Evolutionary conservation across 2,797 vertebrate species (phyloP).

Genomic region (Tachyglossus aculeatus): DNA sequence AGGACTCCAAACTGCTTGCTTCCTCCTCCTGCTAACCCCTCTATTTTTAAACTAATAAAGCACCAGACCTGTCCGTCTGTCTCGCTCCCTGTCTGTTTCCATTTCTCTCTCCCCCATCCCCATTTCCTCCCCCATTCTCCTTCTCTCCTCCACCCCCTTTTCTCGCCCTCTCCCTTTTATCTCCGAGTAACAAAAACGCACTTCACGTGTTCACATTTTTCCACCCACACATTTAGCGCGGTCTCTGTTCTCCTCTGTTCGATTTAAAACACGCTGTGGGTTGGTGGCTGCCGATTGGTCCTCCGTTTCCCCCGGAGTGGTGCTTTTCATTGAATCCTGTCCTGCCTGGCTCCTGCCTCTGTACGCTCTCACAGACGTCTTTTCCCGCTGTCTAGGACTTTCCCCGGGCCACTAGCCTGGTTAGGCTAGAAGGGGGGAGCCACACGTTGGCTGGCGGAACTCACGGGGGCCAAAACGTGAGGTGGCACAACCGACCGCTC

Average conservation of each 20-base stretch:
- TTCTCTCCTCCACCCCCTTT: no score
- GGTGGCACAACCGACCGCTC: no score
- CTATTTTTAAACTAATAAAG: neutral
- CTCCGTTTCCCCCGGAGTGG: neutral
- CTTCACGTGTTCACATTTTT: neutral
- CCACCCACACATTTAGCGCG: neutral
- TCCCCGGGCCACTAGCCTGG: no score
- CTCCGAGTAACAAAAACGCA: neutral
- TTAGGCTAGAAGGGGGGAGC: no score
- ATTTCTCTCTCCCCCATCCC: no score
- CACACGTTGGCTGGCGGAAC: no score
- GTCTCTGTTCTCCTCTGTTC: accelerated
- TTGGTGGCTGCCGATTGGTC: neutral
- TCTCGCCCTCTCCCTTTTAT: neutral
- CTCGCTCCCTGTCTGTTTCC: no score
- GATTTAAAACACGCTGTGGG: neutral
- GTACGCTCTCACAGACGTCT: neutral
- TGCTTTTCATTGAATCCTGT: neutral
- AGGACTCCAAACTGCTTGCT: neutral
- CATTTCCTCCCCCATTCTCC: no score
- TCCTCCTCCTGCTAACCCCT: neutral
- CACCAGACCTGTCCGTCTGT: neutral
- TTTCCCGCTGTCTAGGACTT: neutral
- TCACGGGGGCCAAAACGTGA: no score
- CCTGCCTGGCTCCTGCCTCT: neutral